Conservation (phyloP, 2,797 vertebrate species). For the Prunella strophiata region DNA sequence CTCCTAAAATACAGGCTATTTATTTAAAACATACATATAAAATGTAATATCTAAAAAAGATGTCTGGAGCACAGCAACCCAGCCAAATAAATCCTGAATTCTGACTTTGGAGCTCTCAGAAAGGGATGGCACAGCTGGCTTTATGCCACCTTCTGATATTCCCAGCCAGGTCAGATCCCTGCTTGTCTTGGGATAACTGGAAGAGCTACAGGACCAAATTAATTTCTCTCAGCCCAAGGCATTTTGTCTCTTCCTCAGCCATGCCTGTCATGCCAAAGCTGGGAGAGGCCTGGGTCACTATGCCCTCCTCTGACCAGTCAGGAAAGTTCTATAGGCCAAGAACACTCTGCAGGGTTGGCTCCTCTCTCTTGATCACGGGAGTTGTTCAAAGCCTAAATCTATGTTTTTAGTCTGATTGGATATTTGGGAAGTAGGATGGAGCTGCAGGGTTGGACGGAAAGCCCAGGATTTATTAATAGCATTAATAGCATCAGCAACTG, state of each 20-base stretch:
- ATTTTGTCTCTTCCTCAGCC: not conserved
- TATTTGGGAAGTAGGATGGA: not conserved
- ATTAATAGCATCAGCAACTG: not conserved
- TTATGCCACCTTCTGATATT: not conserved
- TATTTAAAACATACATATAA: slow-evolving; percentile 71
- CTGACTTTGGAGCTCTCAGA: not conserved
- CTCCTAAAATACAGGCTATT: slow-evolving; percentile 72
- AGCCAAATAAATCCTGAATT: not conserved
- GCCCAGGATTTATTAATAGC: slow-evolving; percentile 25
- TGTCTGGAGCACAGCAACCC: not conserved
- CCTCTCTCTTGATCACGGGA: not conserved
- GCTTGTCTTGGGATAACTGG: not conserved
- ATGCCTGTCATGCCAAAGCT: not conserved
- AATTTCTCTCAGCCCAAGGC: not conserved
- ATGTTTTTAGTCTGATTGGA: not conserved
- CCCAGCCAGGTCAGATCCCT: not conserved
- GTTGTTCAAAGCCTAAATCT: not conserved
- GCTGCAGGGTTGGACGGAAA: not conserved
- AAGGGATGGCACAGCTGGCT: slow-evolving; percentile 18
- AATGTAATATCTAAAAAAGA: slow-evolving; percentile 59
- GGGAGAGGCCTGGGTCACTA: not conserved
- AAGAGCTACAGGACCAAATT: not conserved
- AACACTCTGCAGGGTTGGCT: not conserved
- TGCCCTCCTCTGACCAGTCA: not conserved
- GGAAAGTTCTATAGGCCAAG: not conserved